Evolutionary conservation across 2,797 vertebrate species (phyloP).

Genomic region (Peromyscus nudipes): DNA sequence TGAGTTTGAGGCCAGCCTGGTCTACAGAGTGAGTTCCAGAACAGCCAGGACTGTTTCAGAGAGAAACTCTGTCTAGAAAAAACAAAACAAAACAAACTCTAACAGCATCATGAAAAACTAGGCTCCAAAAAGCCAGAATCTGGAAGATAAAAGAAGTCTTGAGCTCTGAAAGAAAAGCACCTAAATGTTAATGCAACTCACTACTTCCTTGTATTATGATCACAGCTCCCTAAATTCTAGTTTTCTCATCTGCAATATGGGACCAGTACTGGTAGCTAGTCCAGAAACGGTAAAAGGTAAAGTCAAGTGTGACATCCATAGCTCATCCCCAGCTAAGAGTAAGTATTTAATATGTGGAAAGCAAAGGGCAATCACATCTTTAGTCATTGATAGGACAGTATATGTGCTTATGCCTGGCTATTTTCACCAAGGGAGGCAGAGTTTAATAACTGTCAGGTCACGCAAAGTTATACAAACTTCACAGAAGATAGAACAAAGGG

Average conservation of each 20-base stretch:
- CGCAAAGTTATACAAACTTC: conserved; percentile 22
- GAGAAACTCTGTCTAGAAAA: too few relatives aligned
- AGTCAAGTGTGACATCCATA: not conserved
- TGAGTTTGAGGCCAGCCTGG: too few relatives aligned
- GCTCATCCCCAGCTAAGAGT: not conserved
- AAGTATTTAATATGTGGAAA: not conserved
- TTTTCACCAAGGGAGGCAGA: conserved; percentile 17
- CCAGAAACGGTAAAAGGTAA: not conserved
- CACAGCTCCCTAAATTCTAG: not conserved
- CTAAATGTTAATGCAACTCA: not conserved
- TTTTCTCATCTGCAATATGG: not conserved
- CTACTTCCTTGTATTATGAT: not conserved
- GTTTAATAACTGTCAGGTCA: conserved; percentile 41
- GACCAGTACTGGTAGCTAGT: not conserved
- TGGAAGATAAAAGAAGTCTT: not conserved
- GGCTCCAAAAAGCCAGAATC: not conserved
- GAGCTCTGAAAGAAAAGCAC: not conserved
- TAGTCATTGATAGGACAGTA: not conserved
- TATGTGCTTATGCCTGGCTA: not conserved
- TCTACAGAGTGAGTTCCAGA: too few relatives aligned
- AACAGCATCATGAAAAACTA: not conserved
- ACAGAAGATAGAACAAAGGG: conserved; percentile 43
- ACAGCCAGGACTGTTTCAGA: too few relatives aligned
- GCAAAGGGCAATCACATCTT: not conserved
- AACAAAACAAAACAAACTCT: too few relatives aligned